Conservation (phyloP, 2,797 vertebrate genomes). For the Lagocephalus sceleratus region DNA sequence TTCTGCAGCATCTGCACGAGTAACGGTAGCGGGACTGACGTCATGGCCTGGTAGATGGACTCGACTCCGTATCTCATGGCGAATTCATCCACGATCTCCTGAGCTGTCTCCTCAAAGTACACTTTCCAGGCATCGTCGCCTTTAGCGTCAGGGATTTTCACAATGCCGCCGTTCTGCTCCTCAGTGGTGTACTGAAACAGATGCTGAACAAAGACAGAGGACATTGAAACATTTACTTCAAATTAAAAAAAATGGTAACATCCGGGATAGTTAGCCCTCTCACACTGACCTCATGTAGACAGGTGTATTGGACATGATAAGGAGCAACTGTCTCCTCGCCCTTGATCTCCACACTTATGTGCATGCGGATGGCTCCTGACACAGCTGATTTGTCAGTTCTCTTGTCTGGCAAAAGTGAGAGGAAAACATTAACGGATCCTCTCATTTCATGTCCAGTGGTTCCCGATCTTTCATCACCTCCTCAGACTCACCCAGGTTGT, state of each 20-base stretch:
- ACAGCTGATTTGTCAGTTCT: conserved; percentile 95
- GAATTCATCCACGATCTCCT: conserved; percentile 96
- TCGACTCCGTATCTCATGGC: conserved; percentile 97
- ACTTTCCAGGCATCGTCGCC: conserved; percentile 98
- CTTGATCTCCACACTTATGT: conserved; percentile 98
- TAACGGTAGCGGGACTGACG: conserved; percentile 76
- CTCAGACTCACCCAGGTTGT: conserved; percentile 87
- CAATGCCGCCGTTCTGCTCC: conserved; percentile 88
- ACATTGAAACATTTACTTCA: background rate
- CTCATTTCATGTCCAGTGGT: conserved; percentile 9
- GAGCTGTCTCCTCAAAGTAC: conserved; percentile 94
- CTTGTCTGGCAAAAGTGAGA: conserved; percentile 81
- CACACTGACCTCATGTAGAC: conserved; percentile 88
- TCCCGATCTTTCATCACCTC: conserved; percentile 17
- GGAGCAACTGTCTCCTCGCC: conserved; percentile 98
- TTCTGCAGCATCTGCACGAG: background rate
- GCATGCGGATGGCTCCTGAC: conserved; percentile 94
- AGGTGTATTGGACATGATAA: conserved; percentile 96
- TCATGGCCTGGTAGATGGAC: conserved; percentile 99
- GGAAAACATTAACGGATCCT: background rate
- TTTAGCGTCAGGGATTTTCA: conserved; percentile 94
- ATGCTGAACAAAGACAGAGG: conserved; percentile 75
- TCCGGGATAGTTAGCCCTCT: conserved; percentile 1
- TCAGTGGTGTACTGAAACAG: conserved; percentile 96
- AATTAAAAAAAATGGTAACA: conserved; percentile 5